Conservation (phyloP, 2,888 invertebrate species). For the Sisyra terminalis region DNA sequence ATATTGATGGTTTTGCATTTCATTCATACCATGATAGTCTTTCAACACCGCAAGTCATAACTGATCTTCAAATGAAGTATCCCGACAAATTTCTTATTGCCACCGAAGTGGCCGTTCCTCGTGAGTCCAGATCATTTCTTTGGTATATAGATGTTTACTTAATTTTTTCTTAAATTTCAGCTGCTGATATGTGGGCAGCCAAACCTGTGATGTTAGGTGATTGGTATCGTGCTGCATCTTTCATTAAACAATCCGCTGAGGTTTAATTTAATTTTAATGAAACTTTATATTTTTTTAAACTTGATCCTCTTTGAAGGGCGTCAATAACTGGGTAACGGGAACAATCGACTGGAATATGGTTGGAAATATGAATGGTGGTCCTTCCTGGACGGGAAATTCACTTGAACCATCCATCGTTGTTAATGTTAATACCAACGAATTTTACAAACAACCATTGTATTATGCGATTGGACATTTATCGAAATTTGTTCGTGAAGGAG, state of each 20-base stretch:
- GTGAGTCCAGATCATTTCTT: no score
- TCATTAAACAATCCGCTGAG: no score
- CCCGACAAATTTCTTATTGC: conserved; percentile 54
- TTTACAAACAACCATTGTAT: conserved; percentile 73
- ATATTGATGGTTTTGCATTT: conserved; percentile 57
- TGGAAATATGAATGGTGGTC: conserved; percentile 52
- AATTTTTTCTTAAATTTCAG: no score
- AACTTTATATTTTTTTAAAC: no score
- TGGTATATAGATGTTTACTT: no score
- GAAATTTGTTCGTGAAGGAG: conserved; percentile 33
- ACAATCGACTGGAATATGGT: conserved; percentile 83
- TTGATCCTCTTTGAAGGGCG: no score
- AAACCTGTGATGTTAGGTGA: no score
- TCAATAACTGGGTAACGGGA: conserved; percentile 53
- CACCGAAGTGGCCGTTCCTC: no score
- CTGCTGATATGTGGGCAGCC: no score
- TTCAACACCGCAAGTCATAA: conserved; percentile 36
- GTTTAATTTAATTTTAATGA: no score
- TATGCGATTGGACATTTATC: conserved; percentile 65
- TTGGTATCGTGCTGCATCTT: no score
- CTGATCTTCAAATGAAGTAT: conserved; percentile 35
- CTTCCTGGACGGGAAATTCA: conserved; percentile 56
- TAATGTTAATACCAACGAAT: conserved; percentile 38
- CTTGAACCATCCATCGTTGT: conserved; percentile 62
- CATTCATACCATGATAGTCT: conserved; percentile 69